Evolutionary conservation across 2,888 invertebrate genomes (phyloP), one percentile per base, ranked within the genome.

Genomic region (Perithous albicinctus): DNA sequence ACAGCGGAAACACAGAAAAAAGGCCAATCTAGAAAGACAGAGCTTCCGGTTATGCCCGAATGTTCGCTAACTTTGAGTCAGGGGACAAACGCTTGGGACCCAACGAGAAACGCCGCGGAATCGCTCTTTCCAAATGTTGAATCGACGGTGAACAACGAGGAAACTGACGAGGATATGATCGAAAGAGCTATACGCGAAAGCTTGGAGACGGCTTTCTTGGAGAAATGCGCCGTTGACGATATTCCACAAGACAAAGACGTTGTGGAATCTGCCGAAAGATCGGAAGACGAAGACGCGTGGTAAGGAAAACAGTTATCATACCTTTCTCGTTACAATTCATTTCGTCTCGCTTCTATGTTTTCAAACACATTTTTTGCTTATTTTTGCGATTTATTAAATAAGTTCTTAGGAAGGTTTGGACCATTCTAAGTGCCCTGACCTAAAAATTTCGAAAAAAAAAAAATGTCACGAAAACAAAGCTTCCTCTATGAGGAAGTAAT

Each of bases 131-230:
- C 80, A 4, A 82, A 85, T 54, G 51, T 78, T 4, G 77, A 85
- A 10, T 51, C 80, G 0, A 15, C 70, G 10, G 66, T 63, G 4
- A n/a, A 73, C 7, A 69, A 83, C 18, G 72, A 75, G 51, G 1
- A 66, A 10, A 77, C 79, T 6, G 82, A 87, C 7, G 82, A 84
- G 10, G 87, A 87, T 6, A 66, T 82, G 56, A 15, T 86, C 1
- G 74, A 63, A 6, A 32, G 41, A 29, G 85, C 85, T 6, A 8
- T 86, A 1, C 61, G 29, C 3, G 85, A 86, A 56, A 87, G 84
- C 63, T 72, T 84, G 20, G 51, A 43, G 5, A 84, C 78, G 5
- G 76, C 79, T 12, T 74, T 80, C 8, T 5, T 72, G 10, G 78
- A 82, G 15, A 51, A 35, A 7, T 66, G 43, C 43, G 67, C n/a